These are phyloP conservation scores for Amorpha juglandis DNA, from an alignment of 2,888 invertebrate genomes.

Conservation along the genomic window DNA sequence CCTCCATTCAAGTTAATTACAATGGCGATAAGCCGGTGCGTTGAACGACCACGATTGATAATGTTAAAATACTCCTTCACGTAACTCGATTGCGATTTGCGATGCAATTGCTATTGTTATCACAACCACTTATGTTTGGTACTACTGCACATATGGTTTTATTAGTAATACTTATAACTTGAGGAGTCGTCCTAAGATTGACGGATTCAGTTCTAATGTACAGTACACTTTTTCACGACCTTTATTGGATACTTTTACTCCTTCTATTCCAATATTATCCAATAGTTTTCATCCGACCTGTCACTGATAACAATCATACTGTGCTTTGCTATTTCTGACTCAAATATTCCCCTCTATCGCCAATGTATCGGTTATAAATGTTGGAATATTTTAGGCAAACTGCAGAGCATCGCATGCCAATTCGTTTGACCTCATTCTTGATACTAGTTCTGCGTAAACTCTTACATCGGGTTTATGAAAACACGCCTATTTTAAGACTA, in stretches of 20 bases:
- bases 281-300: too few species aligned
- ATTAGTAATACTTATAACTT: not conserved
- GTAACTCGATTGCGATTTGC: constrained; percentile 49
- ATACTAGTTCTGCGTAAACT: constrained; percentile 78
- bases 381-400: constrained; percentile 61
- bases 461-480: constrained; percentile 79
- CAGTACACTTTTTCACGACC: too few species aligned
- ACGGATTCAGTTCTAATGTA: not conserved
- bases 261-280: too few species aligned
- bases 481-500: constrained; percentile 76
- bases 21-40: constrained; percentile 52
- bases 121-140: constrained; percentile 32
- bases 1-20: constrained; percentile 57
- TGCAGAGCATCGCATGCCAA: constrained; percentile 72
- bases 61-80: constrained; percentile 47
- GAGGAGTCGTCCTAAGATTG: not conserved
- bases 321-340: constrained; percentile 28
- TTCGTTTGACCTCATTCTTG: constrained; percentile 79
- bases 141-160: constrained; percentile 10
- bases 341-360: constrained; percentile 41
- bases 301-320: too few species aligned
- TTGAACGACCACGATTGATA: constrained; percentile 55
- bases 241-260: too few species aligned
- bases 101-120: constrained; percentile 52
- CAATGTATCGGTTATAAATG: constrained; percentile 65